Base-by-base conservation (phyloP, 2,113 vertebrate species). In the Hemiscyllium ocellatum region DNA sequence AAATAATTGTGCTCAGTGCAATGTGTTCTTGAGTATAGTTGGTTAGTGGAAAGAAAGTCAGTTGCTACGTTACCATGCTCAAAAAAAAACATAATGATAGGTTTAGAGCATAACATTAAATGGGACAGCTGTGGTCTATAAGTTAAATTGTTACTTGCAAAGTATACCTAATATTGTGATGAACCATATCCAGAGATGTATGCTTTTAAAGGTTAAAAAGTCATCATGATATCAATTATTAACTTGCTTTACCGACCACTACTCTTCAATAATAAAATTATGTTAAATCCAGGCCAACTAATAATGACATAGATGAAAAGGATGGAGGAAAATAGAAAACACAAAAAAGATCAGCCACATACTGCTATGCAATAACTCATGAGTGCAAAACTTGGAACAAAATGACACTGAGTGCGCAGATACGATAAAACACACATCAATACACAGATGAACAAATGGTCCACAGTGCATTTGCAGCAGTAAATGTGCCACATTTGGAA, bases 121-220 rank as follows among this genome's bases (percentile, higher is more conserved):
- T 93, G n/a, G 33, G 52, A 65, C 10, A 91, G 87, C 87, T 91
- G 61, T 66, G 20, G 61, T 91, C n/a, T 37, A 66, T 93, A 93
- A 66, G 61, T 93, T 93, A 93, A 93, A 93, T 93, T 93, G 89
- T 66, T 66, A 68, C 61, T 93, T 68, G 33, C 61, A 66, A 93
- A 93, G 61, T 93, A 66, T 19, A 90, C 26, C 87, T 90, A 90
- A 66, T 93, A 93, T 61, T 93, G 20, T 37, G 89, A 66, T 37
- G 66, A 61, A 93, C 87, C 37, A 19, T 33, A 93, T 37, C 65
- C 61, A 22, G 89, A 37, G 33, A 66, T 61, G 22, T 22, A 22
- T 37, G 33, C n/a, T 66, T 91, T 91, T 66, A 66, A 91, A 65
- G 65, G 89, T 93, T 93, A 37, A 68, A 68, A 37, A 65, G 1